These are phyloP conservation scores for Paedocypris sp. DNA, from an alignment of 2,113 vertebrate genomes.

Conservation along the genomic window DNA sequence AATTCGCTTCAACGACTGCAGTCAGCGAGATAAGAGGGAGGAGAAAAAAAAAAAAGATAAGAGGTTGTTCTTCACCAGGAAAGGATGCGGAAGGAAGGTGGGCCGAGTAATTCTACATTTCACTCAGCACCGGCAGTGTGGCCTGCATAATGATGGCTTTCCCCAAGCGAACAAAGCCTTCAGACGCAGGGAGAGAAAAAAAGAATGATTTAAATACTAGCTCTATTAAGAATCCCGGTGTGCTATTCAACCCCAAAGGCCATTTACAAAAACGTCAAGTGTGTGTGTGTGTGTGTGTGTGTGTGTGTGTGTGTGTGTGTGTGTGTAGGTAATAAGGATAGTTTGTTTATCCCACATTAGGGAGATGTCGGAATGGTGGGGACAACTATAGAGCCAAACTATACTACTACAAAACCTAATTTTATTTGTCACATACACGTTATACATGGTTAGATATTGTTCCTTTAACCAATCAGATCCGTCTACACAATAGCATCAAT, in stretches of 20 bases:
- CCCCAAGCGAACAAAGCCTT: constrained; percentile 65
- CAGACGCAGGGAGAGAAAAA: constrained; percentile 56
- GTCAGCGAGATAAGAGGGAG: constrained; percentile 56
- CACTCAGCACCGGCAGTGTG: constrained; percentile 48
- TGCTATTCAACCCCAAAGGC: constrained; percentile 59
- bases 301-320: too few species aligned
- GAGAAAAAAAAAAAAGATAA: constrained; percentile 58
- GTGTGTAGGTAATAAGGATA: too few species aligned
- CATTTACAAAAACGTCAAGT: too few species aligned
- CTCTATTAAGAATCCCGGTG: constrained; percentile 58
- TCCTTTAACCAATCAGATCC: too few species aligned
- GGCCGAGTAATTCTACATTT: constrained; percentile 27
- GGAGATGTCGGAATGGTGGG: too few species aligned
- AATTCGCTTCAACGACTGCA: constrained; percentile 49
- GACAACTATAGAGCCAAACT: too few species aligned
- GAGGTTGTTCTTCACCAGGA: constrained; percentile 58
- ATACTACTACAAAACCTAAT: too few species aligned
- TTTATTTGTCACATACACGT: too few species aligned
- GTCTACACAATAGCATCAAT: too few species aligned
- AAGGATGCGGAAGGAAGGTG: constrained; percentile 49
- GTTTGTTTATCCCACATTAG: too few species aligned
- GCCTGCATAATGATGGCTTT: constrained; percentile 61
- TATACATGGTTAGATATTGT: too few species aligned
- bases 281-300: too few species aligned
- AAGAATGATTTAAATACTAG: constrained; percentile 69